These are phyloP conservation scores for Falco berigora DNA, from an alignment of 2,797 vertebrate genomes.

Conservation along the genomic window DNA sequence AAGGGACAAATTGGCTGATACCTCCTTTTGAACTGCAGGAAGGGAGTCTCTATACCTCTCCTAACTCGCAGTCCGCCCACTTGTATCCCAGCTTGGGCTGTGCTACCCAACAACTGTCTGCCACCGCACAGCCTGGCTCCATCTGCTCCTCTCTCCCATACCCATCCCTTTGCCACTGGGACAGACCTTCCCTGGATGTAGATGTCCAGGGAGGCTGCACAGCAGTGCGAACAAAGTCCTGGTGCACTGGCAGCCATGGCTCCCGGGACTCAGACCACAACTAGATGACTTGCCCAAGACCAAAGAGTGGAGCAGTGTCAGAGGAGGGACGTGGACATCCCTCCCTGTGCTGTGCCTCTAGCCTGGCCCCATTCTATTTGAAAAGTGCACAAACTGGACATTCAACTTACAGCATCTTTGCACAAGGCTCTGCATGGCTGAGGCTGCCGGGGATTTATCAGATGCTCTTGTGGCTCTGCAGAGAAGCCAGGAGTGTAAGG, in stretches of 20 bases:
- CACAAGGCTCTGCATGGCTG: not conserved
- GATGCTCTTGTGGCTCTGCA: constrained; percentile 14
- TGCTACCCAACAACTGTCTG: not conserved
- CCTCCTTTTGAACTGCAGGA: not conserved
- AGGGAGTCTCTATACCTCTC: not conserved
- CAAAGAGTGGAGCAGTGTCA: not conserved
- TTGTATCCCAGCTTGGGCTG: not conserved
- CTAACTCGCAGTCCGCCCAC: not conserved
- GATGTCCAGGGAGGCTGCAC: not conserved
- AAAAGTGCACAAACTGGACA: not conserved
- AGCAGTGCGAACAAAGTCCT: not conserved
- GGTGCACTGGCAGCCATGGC: not conserved
- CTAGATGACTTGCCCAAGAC: not conserved
- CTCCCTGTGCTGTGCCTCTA: not conserved
- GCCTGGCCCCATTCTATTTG: not conserved
- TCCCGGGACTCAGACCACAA: not conserved
- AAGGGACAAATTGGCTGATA: not conserved
- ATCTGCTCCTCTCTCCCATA: not conserved
- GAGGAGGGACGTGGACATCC: not conserved
- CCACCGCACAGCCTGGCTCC: not conserved
- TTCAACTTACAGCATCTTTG: not conserved
- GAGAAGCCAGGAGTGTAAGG: constrained; percentile 14
- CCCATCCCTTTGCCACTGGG: not conserved
- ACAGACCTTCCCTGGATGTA: not conserved
- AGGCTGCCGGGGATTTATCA: constrained; percentile 15